These are phyloP conservation scores for Hipparchia sbordonii DNA, from an alignment of 2,888 invertebrate species.

Conservation along the genomic window DNA sequence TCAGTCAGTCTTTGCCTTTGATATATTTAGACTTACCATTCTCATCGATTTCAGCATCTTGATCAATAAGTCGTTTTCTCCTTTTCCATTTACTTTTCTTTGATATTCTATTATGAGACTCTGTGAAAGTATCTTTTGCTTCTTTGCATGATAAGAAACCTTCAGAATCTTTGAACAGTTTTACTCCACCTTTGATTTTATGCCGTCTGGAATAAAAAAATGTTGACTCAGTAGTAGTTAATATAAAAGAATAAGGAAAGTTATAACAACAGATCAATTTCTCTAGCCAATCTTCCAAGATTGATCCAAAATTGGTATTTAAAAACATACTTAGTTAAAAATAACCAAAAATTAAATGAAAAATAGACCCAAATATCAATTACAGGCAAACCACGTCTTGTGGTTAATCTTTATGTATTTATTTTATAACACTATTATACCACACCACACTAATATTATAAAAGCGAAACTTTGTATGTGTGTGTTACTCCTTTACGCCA, in stretches of 20 bases:
- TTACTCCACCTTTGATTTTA: constrained; percentile 74
- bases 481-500: no score
- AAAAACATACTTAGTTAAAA: no score
- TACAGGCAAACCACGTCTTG: neutral
- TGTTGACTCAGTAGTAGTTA: neutral
- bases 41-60: constrained; percentile 32
- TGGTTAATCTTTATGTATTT: no score
- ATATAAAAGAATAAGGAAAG: no score
- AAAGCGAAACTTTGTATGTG: no score
- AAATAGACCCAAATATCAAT: neutral
- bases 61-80: constrained; percentile 49
- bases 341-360: neutral
- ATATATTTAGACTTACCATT: constrained; percentile 47
- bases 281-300: no score
- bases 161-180: constrained; percentile 70
- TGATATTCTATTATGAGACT: constrained; percentile 59
- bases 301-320: no score
- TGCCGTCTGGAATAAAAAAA: constrained; percentile 54
- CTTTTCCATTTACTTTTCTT: constrained; percentile 57
- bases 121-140: constrained; percentile 60
- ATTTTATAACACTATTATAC: no score
- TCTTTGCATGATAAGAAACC: constrained; percentile 67
- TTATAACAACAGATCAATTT: no score
- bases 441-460: no score
- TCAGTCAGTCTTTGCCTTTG: no score